phyloP scores from a whole-genome alignment of 1,140 invertebrate genomes.

The Cydia strobilella region DNA sequence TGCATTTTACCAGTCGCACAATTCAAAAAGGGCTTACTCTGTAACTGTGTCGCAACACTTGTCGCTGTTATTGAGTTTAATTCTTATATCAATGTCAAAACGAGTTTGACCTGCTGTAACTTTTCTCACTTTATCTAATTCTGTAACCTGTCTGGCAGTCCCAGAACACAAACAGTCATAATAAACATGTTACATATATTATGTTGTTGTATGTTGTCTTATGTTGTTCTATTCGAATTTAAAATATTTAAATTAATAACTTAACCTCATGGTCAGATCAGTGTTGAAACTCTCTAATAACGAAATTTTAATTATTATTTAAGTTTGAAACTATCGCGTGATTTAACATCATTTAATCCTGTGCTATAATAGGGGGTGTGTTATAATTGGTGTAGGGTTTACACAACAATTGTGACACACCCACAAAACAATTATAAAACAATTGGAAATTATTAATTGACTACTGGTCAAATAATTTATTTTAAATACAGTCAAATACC shows the following conservation, averaged over 20 bases:
- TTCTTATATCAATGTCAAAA: background rate
- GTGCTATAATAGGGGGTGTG: too few species aligned
- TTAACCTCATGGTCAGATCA: background rate
- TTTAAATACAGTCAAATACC: too few species aligned
- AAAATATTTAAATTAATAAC: background rate
- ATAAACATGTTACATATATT: too few species aligned
- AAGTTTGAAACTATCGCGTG: background rate
- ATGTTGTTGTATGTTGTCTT: too few species aligned
- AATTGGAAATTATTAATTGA: too few species aligned
- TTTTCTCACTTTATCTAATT: background rate
- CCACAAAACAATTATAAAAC: too few species aligned
- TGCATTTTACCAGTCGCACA: background rate
- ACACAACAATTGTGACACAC: too few species aligned
- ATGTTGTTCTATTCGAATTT: slow-evolving; percentile 4
- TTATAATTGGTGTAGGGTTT: too few species aligned
- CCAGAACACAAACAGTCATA: too few species aligned
- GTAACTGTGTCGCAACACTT: background rate
- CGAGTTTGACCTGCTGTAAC: background rate
- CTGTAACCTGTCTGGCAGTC: too few species aligned
- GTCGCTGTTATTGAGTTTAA: background rate
- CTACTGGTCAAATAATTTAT: too few species aligned
- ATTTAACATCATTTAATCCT: too few species aligned
- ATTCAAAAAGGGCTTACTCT: background rate
- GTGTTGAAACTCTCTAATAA: slow-evolving; percentile 3
- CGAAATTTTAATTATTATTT: background rate